Base-by-base conservation (phyloP, 1,140 invertebrate genomes). In the Argopecten irradians region DNA sequence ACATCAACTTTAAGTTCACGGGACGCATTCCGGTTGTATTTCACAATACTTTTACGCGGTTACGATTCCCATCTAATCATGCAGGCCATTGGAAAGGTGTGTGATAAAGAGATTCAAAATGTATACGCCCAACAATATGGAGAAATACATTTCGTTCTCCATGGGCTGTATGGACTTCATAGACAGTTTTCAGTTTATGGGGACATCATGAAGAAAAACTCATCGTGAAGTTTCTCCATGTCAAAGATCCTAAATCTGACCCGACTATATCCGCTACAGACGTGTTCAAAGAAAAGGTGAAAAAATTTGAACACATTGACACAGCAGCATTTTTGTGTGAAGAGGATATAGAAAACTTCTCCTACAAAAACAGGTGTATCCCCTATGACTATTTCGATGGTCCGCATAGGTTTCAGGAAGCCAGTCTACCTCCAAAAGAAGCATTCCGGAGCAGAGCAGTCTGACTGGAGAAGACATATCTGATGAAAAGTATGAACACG, bases 161-260 rank as follows among this genome's bases (percentile, higher is more conserved):
- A 16, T 89, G 3, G 85, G 88, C 16, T 43, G 28, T 83, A 43
- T 89, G 83, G 41, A 83, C 22, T 89, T 86, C 43, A 86, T 89
- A 7, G 89, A 90, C 71, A 82, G 86, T n/a, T 85, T 87, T n/a
- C 88, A 90, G 84, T 87, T 90, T 83, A 34, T 89, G 46, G 84
- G 14, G 34, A 87, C 86, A 32, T 89, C 88, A 28, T 36, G n/a
- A 87, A 83, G 88, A 89, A 34, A 89, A 86, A 43, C 71, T 13
- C n/a, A 11, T 7, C n/a, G n/a, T n/a, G n/a, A n/a, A n/a, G n/a
- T n/a, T n/a, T n/a, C n/a, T n/a, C n/a, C n/a, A n/a, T n/a, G n/a
- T n/a, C n/a, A n/a, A n/a, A n/a, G n/a, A n/a, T n/a, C n/a, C n/a
- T n/a, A n/a, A n/a, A n/a, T n/a, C n/a, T n/a, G n/a, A n/a, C n/a